Evolutionary conservation across 2,888 invertebrate species (phyloP).

Genomic region (Erannis defoliaria): DNA sequence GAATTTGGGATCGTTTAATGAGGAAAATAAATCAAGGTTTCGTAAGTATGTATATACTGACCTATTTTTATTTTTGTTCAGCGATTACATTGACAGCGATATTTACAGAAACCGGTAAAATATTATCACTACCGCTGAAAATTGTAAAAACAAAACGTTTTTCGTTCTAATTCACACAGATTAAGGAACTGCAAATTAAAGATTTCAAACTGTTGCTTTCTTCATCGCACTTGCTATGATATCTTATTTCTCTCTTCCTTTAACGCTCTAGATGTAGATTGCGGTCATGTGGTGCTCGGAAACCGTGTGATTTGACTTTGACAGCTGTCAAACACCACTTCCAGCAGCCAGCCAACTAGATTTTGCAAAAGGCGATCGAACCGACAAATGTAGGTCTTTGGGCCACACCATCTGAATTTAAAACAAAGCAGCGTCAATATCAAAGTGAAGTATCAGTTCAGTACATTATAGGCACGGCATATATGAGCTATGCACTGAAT

Average conservation of each 20-base stretch:
- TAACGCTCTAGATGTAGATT: conserved; percentile 25
- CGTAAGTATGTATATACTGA: too few relatives aligned
- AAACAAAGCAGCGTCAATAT: conserved; percentile 68
- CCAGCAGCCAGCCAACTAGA: conserved; percentile 53
- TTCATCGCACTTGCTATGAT: background rate
- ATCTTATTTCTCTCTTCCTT: conserved; percentile 17
- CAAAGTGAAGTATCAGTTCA: conserved; percentile 79
- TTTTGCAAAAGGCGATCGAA: conserved; percentile 62
- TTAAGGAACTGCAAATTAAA: background rate
- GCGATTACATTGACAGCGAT: too few relatives aligned
- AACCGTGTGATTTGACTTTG: conserved; percentile 58
- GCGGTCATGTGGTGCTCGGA: conserved; percentile 31
- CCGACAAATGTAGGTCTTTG: conserved; percentile 80
- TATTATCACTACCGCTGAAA: background rate
- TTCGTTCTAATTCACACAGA: conserved; percentile 14
- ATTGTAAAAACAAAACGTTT: conserved; percentile 18
- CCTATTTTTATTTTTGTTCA: background rate
- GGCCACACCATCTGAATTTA: conserved; percentile 65
- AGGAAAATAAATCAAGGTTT: too few relatives aligned
- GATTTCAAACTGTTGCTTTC: background rate
- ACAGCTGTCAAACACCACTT: conserved; percentile 50
- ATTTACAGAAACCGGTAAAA: background rate
- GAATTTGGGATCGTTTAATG: too few relatives aligned
- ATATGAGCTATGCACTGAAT: conserved; percentile 68
- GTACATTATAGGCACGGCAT: conserved; percentile 60